phyloP scores from a whole-genome alignment of 64 coral and sea anemone genomes.

The Porites lutea region DNA sequence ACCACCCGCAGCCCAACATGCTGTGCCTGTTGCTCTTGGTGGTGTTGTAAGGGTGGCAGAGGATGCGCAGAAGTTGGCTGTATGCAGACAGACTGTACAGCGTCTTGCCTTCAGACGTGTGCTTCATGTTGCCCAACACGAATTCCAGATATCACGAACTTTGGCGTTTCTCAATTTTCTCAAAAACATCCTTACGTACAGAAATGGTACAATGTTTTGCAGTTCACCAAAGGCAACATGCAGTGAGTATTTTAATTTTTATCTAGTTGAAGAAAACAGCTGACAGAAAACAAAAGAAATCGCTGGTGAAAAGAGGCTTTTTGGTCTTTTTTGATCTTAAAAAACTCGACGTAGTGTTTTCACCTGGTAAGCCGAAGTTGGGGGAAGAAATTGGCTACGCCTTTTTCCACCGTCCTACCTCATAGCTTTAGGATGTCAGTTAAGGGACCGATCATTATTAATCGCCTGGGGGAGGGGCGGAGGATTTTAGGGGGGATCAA shows the following conservation, averaged over 20 bases:
- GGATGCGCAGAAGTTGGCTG: conserved; percentile 59
- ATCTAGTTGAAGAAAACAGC: no score
- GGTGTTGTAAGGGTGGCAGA: conserved; percentile 73
- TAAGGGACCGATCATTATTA: no score
- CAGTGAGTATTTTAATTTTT: conserved; percentile 16
- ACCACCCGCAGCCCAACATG: conserved; percentile 50
- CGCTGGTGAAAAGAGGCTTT: no score
- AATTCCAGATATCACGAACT: conserved; percentile 55
- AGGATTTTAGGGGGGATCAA: no score
- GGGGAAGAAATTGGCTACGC: no score
- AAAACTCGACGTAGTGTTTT: no score
- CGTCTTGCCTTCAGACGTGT: conserved; percentile 65
- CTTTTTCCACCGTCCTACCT: no score
- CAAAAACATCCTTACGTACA: conserved; percentile 59
- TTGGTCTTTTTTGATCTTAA: no score
- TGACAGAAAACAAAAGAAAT: no score
- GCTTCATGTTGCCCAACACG: conserved; percentile 56
- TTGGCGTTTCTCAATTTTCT: conserved; percentile 34
- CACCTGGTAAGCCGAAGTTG: no score
- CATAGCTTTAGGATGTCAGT: no score
- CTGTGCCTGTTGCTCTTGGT: conserved; percentile 70
- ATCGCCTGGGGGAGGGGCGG: no score
- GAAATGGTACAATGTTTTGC: conserved; percentile 76
- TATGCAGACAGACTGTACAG: conserved; percentile 46
- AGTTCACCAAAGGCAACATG: conserved; percentile 70